Evolutionary conservation across 2,113 vertebrate species (phyloP).

Genomic region (Pogonocichla stellata): DNA sequence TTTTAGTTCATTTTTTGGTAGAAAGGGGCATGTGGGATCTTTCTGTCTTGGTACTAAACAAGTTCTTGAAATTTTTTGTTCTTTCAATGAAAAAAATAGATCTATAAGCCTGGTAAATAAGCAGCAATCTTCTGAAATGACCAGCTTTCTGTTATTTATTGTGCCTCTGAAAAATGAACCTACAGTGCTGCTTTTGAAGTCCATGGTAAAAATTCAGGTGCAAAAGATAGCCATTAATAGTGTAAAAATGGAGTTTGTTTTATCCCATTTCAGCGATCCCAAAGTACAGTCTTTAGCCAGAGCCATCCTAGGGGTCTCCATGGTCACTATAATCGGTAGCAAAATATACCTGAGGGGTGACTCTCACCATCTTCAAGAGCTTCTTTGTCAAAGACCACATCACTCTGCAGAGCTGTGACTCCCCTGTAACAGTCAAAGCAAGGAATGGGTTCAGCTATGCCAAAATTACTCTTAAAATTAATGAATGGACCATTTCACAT

Average conservation of each 20-base stretch:
- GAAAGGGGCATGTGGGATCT: accelerated
- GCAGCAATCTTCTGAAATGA: background rate
- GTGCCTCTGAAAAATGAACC: background rate
- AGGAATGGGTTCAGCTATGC: background rate
- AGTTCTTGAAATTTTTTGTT: background rate
- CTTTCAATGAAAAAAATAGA: background rate
- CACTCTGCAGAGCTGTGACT: background rate
- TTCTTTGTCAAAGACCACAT: background rate
- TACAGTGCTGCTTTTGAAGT: background rate
- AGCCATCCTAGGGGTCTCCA: background rate
- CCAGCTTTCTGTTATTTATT: background rate
- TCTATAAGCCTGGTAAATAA: background rate
- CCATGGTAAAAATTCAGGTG: background rate
- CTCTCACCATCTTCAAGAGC: background rate
- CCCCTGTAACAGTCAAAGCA: background rate
- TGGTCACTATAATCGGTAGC: background rate
- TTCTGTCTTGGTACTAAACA: background rate
- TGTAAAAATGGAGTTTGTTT: background rate
- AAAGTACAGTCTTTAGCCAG: background rate
- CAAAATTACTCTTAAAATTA: background rate
- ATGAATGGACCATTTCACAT: background rate
- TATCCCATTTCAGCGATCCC: background rate
- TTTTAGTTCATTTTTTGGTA: background rate
- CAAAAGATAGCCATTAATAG: background rate
- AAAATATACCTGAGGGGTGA: background rate